phyloP scores from a whole-genome alignment of 2,113 vertebrate species.

The Ellobius talpinus region DNA sequence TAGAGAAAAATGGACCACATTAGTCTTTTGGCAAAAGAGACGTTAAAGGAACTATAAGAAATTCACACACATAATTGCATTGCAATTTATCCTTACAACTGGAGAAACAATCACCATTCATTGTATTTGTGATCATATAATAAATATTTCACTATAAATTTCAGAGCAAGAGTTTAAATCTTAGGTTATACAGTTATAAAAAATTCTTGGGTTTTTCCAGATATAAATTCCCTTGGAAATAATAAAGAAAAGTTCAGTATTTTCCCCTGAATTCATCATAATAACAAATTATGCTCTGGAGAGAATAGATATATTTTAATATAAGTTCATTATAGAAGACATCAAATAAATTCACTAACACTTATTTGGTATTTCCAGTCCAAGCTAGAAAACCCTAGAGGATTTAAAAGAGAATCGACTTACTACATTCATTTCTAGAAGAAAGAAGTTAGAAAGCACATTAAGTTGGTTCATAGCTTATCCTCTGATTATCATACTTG shows the following conservation, averaged over 20 bases:
- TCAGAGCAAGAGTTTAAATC: neutral
- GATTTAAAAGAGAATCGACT: slow-evolving; percentile 58
- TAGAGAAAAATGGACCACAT: slow-evolving; percentile 30
- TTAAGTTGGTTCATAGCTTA: slow-evolving; percentile 48
- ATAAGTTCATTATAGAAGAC: slow-evolving; percentile 49
- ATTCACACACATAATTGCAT: neutral
- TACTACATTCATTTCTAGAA: slow-evolving; percentile 51
- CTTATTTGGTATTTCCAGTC: slow-evolving; percentile 44
- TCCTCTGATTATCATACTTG: slow-evolving; percentile 42
- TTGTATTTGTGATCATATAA: slow-evolving; percentile 6
- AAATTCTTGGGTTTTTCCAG: neutral
- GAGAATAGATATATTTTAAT: neutral
- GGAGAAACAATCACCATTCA: neutral
- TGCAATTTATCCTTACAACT: neutral
- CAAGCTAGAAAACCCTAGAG: slow-evolving; percentile 20
- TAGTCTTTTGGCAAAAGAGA: slow-evolving; percentile 3
- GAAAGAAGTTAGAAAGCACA: slow-evolving; percentile 37
- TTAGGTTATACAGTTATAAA: neutral
- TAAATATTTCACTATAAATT: slow-evolving; percentile 44
- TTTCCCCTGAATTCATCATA: slow-evolving; percentile 9
- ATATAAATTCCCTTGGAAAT: slow-evolving; percentile 29
- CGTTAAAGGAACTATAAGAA: slow-evolving; percentile 47
- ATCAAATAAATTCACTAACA: slow-evolving; percentile 43
- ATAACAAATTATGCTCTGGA: slow-evolving; percentile 10
- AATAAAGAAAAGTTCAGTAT: neutral